These are phyloP conservation scores for Xyliphius kryptos DNA, from an alignment of 2,113 vertebrate genomes.

Conservation along the genomic window DNA sequence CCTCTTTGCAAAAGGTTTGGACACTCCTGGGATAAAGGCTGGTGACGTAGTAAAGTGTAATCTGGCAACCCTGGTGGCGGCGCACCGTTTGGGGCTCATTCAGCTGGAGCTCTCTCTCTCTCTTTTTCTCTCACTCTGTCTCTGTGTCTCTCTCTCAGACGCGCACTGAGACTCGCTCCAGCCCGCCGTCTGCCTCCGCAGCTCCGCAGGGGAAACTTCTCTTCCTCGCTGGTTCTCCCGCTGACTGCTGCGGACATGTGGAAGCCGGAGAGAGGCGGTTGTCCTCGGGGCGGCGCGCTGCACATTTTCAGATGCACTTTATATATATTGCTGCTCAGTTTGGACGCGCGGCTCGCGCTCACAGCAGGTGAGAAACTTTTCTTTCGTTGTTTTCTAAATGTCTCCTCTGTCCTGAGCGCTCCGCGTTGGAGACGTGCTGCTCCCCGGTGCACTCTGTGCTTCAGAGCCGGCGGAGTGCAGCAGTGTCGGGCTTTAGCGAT, in stretches of 20 bases:
- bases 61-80: constrained; percentile 17
- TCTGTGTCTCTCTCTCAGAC: too few relatives aligned
- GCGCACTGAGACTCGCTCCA: not conserved
- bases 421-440: too few relatives aligned
- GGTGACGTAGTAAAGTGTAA: not conserved
- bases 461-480: not conserved
- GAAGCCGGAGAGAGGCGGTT: constrained; percentile 27
- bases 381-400: too few relatives aligned
- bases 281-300: constrained; percentile 49
- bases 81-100: constrained; percentile 47
- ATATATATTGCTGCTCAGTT: constrained; percentile 66
- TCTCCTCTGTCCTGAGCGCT: too few relatives aligned
- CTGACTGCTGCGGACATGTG: constrained; percentile 61
- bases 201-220: not conserved
- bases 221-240: not conserved
- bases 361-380: constrained; percentile 56
- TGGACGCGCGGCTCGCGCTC: constrained; percentile 55
- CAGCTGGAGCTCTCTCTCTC: constrained; percentile 52
- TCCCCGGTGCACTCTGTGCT: too few relatives aligned
- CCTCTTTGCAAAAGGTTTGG: too few relatives aligned
- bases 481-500: constrained; percentile 29
- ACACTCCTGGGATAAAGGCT: not conserved
- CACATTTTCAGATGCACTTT: constrained; percentile 67
- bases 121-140: not conserved
- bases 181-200: not conserved